A percentile compares a stretch with the other conserved stretches of the same genome.
Conservation (phyloP, 2,888 invertebrate genomes). For the Cyaniris semiargus region DNA sequence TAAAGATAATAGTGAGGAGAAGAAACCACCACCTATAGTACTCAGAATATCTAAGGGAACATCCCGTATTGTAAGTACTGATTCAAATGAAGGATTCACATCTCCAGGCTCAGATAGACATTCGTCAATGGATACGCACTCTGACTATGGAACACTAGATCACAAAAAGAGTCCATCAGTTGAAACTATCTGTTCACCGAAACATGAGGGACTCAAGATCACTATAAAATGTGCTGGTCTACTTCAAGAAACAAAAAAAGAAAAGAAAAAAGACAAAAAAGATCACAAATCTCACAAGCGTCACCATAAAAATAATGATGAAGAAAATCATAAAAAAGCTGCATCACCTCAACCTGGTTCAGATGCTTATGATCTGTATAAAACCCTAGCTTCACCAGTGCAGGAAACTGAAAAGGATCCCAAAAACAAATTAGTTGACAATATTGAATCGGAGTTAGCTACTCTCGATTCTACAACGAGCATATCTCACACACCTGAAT, state of each 20-base stretch:
- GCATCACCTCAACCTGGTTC: slow-evolving; percentile 77
- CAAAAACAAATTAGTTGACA: slow-evolving; percentile 54
- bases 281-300: slow-evolving; percentile 77
- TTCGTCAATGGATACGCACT: slow-evolving; percentile 72
- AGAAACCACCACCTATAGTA: slow-evolving; percentile 90
- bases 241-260: slow-evolving; percentile 66
- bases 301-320: slow-evolving; percentile 69
- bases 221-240: slow-evolving; percentile 74
- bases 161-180: slow-evolving; percentile 68
- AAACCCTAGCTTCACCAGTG: slow-evolving; percentile 74
- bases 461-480: slow-evolving; percentile 60
- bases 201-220: slow-evolving; percentile 76
- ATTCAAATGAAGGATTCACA: slow-evolving; percentile 82
- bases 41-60: slow-evolving; percentile 91
- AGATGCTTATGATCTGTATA: slow-evolving; percentile 75
- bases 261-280: slow-evolving; percentile 74
- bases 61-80: slow-evolving; percentile 83
- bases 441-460: slow-evolving; percentile 66
- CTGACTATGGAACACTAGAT: slow-evolving; percentile 63
- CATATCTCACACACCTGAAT: slow-evolving; percentile 55
- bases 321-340: slow-evolving; percentile 60
- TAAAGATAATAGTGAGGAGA: slow-evolving; percentile 64
- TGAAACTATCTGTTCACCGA: slow-evolving; percentile 73
- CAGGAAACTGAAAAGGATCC: slow-evolving; percentile 57
- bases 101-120: slow-evolving; percentile 78